Evolutionary conservation across 2,113 vertebrate genomes (phyloP), one percentile per base, ranked within the genome.

Genomic region (Forbesichthys agassizii): DNA sequence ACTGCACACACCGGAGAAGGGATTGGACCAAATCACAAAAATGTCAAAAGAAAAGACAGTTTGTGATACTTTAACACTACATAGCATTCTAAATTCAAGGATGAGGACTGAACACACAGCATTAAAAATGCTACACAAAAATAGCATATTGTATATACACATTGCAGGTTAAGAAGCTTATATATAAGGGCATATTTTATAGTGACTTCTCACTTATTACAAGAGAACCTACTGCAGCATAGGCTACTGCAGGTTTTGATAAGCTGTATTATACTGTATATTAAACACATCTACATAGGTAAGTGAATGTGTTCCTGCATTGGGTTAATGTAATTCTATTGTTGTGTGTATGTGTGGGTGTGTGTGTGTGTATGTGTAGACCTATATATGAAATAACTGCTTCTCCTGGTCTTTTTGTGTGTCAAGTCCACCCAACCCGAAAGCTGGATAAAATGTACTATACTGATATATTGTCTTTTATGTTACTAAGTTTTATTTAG

Each of bases 101-200:
- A 89, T 84, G 81, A 89, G 77, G 62, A 86, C 79, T 71, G 78
- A 82, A 78, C 77, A 73, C 84, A 89, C 78, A 84, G 89, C 87
- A 86, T 91, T 83, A 79, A 83, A 88, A 86, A 87, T 87, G 87
- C 90, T 92, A 91, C 88, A 91, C 87, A 90, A 82, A 89, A 83
- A 88, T 90, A 86, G 85, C 85, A 70, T 89, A 81, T 65, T 57
- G 68, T 88, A 92, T 88, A 87, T 88, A 93, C 86, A 90, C 84
- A 91, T 89, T 85, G 84, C 85, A 89, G 88, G 77, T 86, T 84
- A 70, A 88, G 80, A 88, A 86, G 89, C 90, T 87, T n/a, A 16
- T 16, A 16, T 16, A 16, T 16, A 16, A 16, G 86, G 81, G 78
- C 77, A 51, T 69, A 79, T 84, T 75, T 88, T 84, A 84, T 87